phyloP scores from a whole-genome alignment of 2,797 vertebrate genomes.

The Crossoptilon crossoptilon region DNA sequence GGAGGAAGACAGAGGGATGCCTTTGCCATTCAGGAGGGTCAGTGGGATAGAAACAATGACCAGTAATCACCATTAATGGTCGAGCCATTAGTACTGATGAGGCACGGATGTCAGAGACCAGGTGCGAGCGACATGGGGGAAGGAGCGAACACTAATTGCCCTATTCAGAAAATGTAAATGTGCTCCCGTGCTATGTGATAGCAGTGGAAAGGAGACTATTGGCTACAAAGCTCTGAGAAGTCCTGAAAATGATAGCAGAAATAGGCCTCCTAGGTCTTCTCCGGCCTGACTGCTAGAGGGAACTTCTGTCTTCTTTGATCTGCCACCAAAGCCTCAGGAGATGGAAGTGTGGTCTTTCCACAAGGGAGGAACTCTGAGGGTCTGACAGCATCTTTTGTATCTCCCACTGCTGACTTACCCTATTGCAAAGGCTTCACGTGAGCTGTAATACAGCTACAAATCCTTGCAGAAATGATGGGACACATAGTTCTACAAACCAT shows the following conservation, averaged over 20 bases:
- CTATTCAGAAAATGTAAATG: slow-evolving; percentile 71
- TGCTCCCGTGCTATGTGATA: neutral
- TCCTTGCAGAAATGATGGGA: neutral
- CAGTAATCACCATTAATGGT: slow-evolving; percentile 62
- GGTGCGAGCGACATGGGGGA: slow-evolving; percentile 2
- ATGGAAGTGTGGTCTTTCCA: accelerated
- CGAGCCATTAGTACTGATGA: slow-evolving; percentile 65
- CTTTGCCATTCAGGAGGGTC: slow-evolving; percentile 6
- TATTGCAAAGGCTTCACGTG: accelerated
- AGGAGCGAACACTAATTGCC: slow-evolving; percentile 57
- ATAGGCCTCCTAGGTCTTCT: neutral
- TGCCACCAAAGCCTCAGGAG: neutral
- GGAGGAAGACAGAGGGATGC: neutral
- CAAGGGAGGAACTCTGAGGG: neutral
- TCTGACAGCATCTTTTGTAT: neutral
- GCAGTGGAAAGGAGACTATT: neutral
- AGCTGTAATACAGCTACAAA: neutral
- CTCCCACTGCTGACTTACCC: neutral
- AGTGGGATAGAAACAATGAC: slow-evolving; percentile 61
- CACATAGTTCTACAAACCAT: neutral
- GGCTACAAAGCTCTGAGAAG: neutral
- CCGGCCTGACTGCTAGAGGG: neutral
- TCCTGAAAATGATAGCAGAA: neutral
- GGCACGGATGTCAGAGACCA: slow-evolving; percentile 38
- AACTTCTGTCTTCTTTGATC: neutral